Conservation (phyloP, 2,888 invertebrate species). For the Cyaniris semiargus region DNA sequence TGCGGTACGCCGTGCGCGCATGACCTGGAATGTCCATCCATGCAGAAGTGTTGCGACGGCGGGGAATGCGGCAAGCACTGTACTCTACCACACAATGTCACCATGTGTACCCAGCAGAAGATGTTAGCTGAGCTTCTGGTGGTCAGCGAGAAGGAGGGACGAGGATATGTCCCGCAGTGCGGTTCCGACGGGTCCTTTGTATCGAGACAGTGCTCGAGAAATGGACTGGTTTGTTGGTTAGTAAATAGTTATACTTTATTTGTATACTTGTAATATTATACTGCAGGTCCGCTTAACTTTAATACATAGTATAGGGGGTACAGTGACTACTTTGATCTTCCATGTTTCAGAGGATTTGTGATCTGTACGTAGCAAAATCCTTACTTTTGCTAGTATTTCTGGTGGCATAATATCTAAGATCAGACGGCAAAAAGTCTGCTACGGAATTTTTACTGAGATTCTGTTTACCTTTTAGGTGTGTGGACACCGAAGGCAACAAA, state of each 20-base stretch:
- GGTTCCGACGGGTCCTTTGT: constrained; percentile 85
- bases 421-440: background rate
- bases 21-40: constrained; percentile 90
- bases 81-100: constrained; percentile 86
- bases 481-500: constrained; percentile 88
- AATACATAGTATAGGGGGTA: no score
- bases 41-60: constrained; percentile 90
- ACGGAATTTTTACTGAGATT: background rate
- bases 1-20: constrained; percentile 87
- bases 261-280: no score
- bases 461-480: constrained; percentile 76
- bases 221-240: constrained; percentile 91
- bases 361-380: no score
- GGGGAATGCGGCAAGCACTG: constrained; percentile 88
- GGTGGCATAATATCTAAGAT: background rate
- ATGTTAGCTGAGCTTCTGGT: constrained; percentile 88
- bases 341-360: no score
- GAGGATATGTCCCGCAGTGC: constrained; percentile 92
- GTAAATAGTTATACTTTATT: constrained; percentile 36
- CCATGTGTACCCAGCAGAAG: constrained; percentile 88
- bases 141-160: constrained; percentile 88
- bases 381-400: background rate
- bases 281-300: no score
- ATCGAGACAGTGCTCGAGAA: constrained; percentile 89
- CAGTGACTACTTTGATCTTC: no score